phyloP scores from a whole-genome alignment of 2,888 invertebrate species.

The Automeris io region DNA sequence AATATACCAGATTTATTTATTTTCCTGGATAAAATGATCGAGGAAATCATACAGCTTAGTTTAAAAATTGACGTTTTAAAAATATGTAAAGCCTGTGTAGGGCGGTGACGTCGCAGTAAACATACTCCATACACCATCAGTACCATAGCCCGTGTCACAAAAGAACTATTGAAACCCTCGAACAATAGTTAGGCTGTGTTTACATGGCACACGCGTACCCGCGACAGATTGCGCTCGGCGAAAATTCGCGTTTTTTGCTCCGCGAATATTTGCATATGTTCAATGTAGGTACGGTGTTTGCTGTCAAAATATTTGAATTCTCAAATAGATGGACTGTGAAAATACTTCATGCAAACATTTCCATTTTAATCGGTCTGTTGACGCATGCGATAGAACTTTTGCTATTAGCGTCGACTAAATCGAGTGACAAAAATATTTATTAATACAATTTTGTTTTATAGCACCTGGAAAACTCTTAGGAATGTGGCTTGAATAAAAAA shows the following conservation, averaged over 20 bases:
- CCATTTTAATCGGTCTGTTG: no score
- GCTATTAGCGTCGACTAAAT: no score
- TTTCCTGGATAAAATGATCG: no score
- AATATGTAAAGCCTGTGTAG: no score
- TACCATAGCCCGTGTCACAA: constrained; percentile 28
- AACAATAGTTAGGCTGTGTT: constrained; percentile 54
- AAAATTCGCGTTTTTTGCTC: constrained; percentile 6
- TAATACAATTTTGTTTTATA: no score
- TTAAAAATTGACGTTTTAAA: no score
- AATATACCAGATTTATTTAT: no score
- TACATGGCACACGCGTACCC: constrained; percentile 35
- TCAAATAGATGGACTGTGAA: neutral
- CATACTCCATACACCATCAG: constrained; percentile 11
- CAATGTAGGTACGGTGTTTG: neutral
- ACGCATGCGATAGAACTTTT: no score
- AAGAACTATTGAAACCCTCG: constrained; percentile 44
- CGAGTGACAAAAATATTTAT: no score
- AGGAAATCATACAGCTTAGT: no score
- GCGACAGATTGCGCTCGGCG: constrained; percentile 36
- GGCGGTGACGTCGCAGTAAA: constrained; percentile 3
- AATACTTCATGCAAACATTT: neutral
- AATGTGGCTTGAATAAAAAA: no score
- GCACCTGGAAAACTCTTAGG: no score
- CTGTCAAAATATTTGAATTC: neutral
- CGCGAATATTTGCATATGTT: neutral